A percentile compares a stretch with the other conserved stretches of the same genome.
Conservation (phyloP, 2,797 vertebrate genomes). For the Scolopax rusticola region DNA sequence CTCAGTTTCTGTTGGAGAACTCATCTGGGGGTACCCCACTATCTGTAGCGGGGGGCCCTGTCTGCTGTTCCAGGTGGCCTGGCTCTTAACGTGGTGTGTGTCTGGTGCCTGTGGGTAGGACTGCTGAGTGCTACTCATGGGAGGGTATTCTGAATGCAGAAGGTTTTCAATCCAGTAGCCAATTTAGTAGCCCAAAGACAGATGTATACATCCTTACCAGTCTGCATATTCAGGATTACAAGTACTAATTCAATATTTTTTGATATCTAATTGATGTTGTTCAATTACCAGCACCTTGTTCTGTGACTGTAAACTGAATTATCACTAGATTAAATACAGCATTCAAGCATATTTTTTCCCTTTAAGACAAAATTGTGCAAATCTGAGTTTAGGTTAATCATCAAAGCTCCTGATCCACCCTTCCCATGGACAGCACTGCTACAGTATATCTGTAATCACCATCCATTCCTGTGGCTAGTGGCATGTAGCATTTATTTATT, state of each 20-base stretch:
- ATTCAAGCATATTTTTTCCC: neutral
- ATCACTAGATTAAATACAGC: neutral
- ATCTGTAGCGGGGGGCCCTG: neutral
- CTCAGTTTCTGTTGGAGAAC: neutral
- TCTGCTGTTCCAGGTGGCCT: neutral
- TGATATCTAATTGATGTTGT: neutral
- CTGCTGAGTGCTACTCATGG: neutral
- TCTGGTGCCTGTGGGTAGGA: neutral
- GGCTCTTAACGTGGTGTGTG: neutral
- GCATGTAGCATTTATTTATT: conserved; percentile 46
- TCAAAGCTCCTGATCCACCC: neutral
- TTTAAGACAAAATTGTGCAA: neutral
- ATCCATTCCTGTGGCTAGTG: conserved; percentile 13
- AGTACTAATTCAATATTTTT: neutral
- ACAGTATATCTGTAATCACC: neutral
- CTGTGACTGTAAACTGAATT: neutral
- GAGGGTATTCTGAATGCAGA: neutral
- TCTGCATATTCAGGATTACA: neutral
- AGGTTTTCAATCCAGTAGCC: neutral
- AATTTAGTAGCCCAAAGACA: neutral
- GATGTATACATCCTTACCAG: neutral
- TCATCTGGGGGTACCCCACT: accelerated
- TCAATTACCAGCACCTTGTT: neutral
- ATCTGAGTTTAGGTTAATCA: neutral
- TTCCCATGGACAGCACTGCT: neutral